Base-by-base conservation (phyloP, 2,113 vertebrate species). In the Charina bottae region DNA sequence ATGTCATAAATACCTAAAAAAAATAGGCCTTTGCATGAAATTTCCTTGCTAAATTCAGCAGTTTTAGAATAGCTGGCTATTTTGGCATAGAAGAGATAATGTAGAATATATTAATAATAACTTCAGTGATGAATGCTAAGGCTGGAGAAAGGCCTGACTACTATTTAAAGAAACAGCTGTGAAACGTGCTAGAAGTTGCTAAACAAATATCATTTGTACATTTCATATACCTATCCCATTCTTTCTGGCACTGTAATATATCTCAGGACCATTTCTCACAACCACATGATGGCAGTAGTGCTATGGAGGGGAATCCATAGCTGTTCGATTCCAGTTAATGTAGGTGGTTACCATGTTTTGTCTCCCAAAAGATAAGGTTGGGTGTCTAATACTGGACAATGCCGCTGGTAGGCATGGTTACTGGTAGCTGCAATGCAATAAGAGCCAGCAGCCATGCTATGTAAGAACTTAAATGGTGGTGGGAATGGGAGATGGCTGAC, bases 401-500 rank as follows among this genome's bases (percentile, higher is more conserved):
- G 19, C 7, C 3, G n/a, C n/a, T n/a, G n/a, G n/a, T n/a, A n/a
- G n/a, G n/a, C n/a, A n/a, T n/a, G n/a, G n/a, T n/a, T n/a, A n/a
- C n/a, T n/a, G n/a, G n/a, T n/a, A n/a, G n/a, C n/a, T n/a, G n/a
- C n/a, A n/a, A n/a, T n/a, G n/a, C n/a, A n/a, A n/a, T n/a, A n/a
- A n/a, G n/a, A n/a, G n/a, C n/a, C n/a, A n/a, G n/a, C n/a, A n/a
- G 28, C n/a, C n/a, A 55, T 21, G 26, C 28, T 23, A 28, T 15
- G 92, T 95, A 89, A 68, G 96, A 95, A 96, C 94, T 92, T 55
- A 28, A 92, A 90, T 24, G 58, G 13, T 1, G 8, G 7, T 17
- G n/a, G 6, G 12, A n/a, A 56, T 17, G 49, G 15, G 13, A 28
- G 13, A n/a, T 17, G 28, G 2, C 28, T 33, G 53, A 15, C 53